Evolutionary conservation across 2,888 invertebrate genomes (phyloP), one percentile per base, ranked within the genome.

Genomic region (Julus scandinavius): DNA sequence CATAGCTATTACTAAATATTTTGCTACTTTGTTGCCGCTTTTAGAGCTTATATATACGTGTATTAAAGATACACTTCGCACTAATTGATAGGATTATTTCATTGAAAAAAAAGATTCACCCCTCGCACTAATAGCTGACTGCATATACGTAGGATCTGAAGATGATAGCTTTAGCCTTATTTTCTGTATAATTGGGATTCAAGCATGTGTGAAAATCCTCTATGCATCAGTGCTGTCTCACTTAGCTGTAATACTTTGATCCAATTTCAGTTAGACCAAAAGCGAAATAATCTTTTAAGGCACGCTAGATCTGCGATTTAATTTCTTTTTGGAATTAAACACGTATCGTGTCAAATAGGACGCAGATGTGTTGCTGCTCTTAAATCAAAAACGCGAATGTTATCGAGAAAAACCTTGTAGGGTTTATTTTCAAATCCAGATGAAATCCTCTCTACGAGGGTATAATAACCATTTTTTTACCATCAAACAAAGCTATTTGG

Each of bases 31-130:
- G 4, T 20, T 9, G 41, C 41, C 2, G 41, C 41, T 45, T 45
- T 45, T n/a, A n/a, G n/a, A n/a, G n/a, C n/a, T n/a, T n/a, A n/a
- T 72, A 17, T 7, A 38, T 38, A 38, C 38, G 13, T 11, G 13
- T 38, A 80, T 80, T 38, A 80, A 80, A 38, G 13, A 38, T 38
- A 13, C 80, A 80, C 80, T 80, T 80, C 80, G 0, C 80, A 5
- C 38, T 80, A 80, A 80, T 29, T 80, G 80, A 80, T 80, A 80
- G 38, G 80, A 80, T 80, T 80, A 80, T 5, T 80, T 20, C 80
- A 13, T n/a, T n/a, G 1, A 38, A 2, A 38, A 80, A 13, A 80
- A 80, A 80, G 29, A n/a, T 63, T n/a, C 63, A n/a, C 17, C 5
- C 3, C 54, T 63, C 11, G 54, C 20, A 20, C 1, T 63, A 58